Evolutionary conservation across 2,797 vertebrate genomes (phyloP).

Genomic region (Merluccius polli): DNA sequence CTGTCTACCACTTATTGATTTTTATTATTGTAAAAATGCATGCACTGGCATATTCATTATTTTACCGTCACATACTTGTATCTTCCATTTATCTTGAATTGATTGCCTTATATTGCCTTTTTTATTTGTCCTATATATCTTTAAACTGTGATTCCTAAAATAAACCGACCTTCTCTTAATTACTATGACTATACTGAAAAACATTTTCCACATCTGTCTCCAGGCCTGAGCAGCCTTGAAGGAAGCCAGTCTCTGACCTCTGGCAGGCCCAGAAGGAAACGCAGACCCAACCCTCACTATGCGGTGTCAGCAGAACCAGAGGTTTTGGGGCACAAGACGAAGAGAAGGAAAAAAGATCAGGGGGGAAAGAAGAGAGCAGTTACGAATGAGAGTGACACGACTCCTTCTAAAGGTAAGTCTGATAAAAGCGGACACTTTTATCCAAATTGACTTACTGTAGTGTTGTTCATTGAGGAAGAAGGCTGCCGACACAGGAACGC

Average conservation of each 20-base stretch:
- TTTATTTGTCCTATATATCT: not conserved
- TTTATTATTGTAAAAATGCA: not conserved
- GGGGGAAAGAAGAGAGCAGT: constrained; percentile 18
- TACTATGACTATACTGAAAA: not conserved
- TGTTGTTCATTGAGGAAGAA: too few relatives aligned
- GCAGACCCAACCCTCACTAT: constrained; percentile 15
- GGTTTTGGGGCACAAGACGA: not conserved
- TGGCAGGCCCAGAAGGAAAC: constrained; percentile 29
- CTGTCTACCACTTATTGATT: not conserved
- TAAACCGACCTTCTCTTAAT: too few relatives aligned
- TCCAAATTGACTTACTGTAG: not conserved
- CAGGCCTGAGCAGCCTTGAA: constrained; percentile 21
- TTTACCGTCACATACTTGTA: not conserved
- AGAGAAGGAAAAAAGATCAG: constrained; percentile 38
- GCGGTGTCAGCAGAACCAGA: constrained; percentile 26
- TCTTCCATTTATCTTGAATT: not conserved
- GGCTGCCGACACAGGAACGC: too few relatives aligned
- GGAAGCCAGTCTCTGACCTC: constrained; percentile 18
- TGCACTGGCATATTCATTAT: not conserved
- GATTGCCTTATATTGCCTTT: not conserved
- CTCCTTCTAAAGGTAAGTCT: constrained; percentile 72
- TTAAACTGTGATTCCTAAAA: not conserved
- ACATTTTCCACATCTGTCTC: constrained; percentile 13
- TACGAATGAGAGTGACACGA: constrained; percentile 21
- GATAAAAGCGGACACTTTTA: not conserved